Evolutionary conservation across 2,113 vertebrate genomes (phyloP).

Genomic region (Indri indri): DNA sequence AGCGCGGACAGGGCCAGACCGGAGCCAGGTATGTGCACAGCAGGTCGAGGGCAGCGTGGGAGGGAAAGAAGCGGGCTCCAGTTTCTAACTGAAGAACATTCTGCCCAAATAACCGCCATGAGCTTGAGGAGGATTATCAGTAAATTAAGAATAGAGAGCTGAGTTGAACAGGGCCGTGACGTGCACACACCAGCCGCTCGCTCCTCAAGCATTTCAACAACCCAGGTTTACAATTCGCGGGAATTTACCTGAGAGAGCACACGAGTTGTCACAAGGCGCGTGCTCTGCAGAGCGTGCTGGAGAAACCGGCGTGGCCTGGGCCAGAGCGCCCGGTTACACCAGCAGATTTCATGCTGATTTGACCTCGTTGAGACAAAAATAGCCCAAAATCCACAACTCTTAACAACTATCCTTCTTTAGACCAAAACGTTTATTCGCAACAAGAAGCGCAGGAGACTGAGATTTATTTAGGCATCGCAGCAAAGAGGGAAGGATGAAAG

Average conservation of each 20-base stretch:
- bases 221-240: too few relatives aligned
- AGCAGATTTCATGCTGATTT: neutral
- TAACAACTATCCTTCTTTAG: neutral
- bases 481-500: neutral
- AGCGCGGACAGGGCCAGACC: rapidly evolving
- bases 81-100: neutral
- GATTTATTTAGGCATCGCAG: neutral
- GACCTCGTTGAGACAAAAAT: neutral
- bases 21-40: neutral
- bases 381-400: neutral
- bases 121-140: neutral
- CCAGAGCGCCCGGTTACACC: neutral
- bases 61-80: neutral
- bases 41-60: neutral
- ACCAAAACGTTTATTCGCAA: neutral
- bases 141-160: neutral
- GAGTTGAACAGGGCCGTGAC: neutral
- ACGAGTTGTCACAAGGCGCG: neutral
- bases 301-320: neutral
- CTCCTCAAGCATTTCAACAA: too few relatives aligned
- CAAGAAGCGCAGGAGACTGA: neutral
- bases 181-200: neutral
- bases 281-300: neutral
- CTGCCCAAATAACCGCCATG: neutral
- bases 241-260: too few relatives aligned